These are phyloP conservation scores for Reticulitermes lucifugus DNA, from an alignment of 2,888 invertebrate species.

Conservation along the genomic window DNA sequence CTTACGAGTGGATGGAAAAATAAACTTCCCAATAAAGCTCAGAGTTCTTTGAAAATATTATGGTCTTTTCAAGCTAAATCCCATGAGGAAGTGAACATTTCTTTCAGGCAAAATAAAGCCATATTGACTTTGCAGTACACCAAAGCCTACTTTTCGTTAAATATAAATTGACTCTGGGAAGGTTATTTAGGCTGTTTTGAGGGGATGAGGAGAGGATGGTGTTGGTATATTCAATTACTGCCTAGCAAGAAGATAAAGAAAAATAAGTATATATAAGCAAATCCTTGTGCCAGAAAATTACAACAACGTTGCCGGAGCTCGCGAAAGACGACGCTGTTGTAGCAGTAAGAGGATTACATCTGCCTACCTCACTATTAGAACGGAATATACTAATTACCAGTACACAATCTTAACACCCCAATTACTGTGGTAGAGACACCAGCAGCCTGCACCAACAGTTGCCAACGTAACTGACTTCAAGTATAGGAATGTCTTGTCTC, in stretches of 20 bases:
- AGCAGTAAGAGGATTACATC: background rate
- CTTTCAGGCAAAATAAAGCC: conserved; percentile 10
- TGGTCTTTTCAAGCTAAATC: conserved; percentile 1
- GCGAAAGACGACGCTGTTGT: background rate
- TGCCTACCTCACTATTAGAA: background rate
- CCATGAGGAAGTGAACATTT: background rate
- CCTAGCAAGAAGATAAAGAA: background rate
- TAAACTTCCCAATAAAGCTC: background rate
- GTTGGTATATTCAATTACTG: background rate
- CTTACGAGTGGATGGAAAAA: conserved; percentile 6
- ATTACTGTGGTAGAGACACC: background rate
- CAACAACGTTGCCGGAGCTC: background rate
- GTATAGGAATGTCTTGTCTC: too few relatives aligned
- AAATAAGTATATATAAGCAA: background rate
- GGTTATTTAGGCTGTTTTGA: too few relatives aligned
- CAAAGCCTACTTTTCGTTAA: conserved; percentile 10
- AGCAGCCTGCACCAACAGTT: background rate
- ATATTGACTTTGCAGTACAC: background rate
- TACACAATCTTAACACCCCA: conserved; percentile 16
- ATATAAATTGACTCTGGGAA: background rate
- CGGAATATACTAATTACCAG: background rate
- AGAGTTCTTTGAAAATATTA: background rate
- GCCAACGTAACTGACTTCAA: background rate
- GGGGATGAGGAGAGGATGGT: background rate
- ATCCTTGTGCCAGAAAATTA: background rate